These are phyloP conservation scores for Enteromius argenteus DNA, from an alignment of 2,797 vertebrate genomes.

Conservation along the genomic window DNA sequence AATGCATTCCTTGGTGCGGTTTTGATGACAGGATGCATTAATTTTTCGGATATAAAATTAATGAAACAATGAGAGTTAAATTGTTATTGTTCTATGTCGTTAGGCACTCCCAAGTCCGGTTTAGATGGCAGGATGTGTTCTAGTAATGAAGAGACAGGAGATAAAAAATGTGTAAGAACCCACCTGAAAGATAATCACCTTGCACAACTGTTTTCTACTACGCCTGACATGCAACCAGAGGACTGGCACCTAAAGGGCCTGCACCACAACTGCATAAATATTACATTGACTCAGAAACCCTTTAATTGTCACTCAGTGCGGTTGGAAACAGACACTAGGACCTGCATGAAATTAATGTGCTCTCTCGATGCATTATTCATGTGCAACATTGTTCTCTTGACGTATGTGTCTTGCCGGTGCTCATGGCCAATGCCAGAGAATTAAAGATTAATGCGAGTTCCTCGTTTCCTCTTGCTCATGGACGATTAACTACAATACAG, in stretches of 20 bases:
- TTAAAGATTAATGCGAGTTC: slow-evolving; percentile 49
- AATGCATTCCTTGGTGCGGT: slow-evolving; percentile 26
- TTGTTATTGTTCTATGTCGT: slow-evolving; percentile 41
- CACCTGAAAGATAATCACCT: slow-evolving; percentile 29
- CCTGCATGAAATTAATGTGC: slow-evolving; percentile 53
- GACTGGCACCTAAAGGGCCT: slow-evolving; percentile 33
- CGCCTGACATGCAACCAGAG: slow-evolving; percentile 19
- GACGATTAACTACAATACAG: slow-evolving; percentile 49
- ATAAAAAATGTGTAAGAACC: slow-evolving; percentile 19
- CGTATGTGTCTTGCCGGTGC: slow-evolving; percentile 31
- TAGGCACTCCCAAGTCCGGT: slow-evolving; percentile 36
- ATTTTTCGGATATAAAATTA: slow-evolving; percentile 39
- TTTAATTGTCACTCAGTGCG: slow-evolving; percentile 58
- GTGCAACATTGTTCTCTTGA: slow-evolving; percentile 45
- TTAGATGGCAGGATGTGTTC: slow-evolving; percentile 14
- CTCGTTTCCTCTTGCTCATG: slow-evolving; percentile 43
- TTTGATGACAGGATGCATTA: slow-evolving; percentile 34
- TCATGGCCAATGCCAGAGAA: slow-evolving; percentile 43
- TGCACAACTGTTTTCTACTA: background rate
- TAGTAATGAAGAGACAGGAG: slow-evolving; percentile 19
- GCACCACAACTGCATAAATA: slow-evolving; percentile 49
- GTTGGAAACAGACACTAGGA: slow-evolving; percentile 52
- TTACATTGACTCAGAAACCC: slow-evolving; percentile 40
- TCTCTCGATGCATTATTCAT: slow-evolving; percentile 54
- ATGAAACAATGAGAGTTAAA: slow-evolving; percentile 37